A percentile compares a stretch with the other conserved stretches of the same genome.
These are phyloP conservation scores for Pungitius pungitius DNA, from an alignment of 2,113 vertebrate species.

Conservation along the genomic window DNA sequence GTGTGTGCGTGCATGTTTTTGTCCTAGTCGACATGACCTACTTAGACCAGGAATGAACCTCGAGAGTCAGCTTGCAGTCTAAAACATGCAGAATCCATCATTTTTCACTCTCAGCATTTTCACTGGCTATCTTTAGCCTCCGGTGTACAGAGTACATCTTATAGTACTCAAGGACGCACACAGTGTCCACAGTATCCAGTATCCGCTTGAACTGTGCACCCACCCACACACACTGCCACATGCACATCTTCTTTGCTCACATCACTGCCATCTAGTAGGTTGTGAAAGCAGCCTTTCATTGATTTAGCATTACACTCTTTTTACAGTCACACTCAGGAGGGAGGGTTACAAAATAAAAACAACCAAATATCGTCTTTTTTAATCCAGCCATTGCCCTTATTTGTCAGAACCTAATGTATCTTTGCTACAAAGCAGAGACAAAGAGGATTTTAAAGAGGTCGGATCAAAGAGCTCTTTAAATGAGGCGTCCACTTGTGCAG, in stretches of 20 bases:
- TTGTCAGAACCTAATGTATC: not conserved
- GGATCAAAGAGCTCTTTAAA: not conserved
- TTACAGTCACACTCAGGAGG: not conserved
- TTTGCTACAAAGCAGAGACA: not conserved
- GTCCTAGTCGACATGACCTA: slow-evolving; percentile 44
- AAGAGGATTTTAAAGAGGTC: not conserved
- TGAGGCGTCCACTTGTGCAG: not conserved
- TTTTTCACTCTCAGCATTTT: slow-evolving; percentile 39
- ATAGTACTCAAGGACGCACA: slow-evolving; percentile 38
- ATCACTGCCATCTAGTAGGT: not conserved
- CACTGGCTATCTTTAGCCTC: slow-evolving; percentile 47
- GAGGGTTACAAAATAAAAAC: not conserved
- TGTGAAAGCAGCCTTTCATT: not conserved
- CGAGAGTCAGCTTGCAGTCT: slow-evolving; percentile 1
- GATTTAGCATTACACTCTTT: too few species aligned
- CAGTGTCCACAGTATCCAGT: slow-evolving; percentile 19
- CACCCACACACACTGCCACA: not conserved
- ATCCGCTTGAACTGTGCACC: not conserved
- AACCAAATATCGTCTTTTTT: not conserved
- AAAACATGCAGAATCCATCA: slow-evolving; percentile 51
- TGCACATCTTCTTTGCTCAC: not conserved
- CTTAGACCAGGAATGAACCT: slow-evolving; percentile 35
- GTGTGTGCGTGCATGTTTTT: not conserved
- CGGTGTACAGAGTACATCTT: slow-evolving; percentile 25
- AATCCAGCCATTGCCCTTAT: not conserved